These are phyloP conservation scores for Actinia equina DNA, from an alignment of 64 coral and sea anemone species.

Conservation along the genomic window DNA sequence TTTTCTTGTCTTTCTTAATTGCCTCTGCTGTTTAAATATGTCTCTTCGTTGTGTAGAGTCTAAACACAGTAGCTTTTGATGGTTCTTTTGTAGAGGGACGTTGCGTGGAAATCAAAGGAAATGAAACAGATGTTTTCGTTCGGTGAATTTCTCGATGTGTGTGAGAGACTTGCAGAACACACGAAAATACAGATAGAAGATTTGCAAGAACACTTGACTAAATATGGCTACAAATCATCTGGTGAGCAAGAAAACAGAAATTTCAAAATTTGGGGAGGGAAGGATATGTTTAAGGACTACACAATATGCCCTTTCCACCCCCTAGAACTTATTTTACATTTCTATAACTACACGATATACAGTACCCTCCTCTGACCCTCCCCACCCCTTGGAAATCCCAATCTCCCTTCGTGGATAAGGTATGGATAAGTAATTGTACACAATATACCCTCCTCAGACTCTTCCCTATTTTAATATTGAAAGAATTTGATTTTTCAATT, in stretches of 20 bases:
- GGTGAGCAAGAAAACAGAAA: background rate
- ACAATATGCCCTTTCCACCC: too few relatives aligned
- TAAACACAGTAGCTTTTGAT: background rate
- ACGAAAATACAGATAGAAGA: slow-evolving; percentile 62
- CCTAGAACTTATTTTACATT: too few relatives aligned
- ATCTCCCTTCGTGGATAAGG: background rate
- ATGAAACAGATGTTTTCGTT: slow-evolving; percentile 26
- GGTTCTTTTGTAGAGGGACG: slow-evolving; percentile 44
- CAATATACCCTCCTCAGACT: background rate
- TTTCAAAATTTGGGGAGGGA: background rate
- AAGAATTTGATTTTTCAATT: background rate
- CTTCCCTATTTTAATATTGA: background rate
- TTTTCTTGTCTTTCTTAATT: too few relatives aligned
- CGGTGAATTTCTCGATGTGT: slow-evolving; percentile 41
- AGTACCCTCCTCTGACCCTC: too few relatives aligned
- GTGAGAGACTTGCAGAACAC: slow-evolving; percentile 43
- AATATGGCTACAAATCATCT: slow-evolving; percentile 59
- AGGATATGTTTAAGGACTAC: background rate
- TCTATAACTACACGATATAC: too few relatives aligned
- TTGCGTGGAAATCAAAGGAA: slow-evolving; percentile 18
- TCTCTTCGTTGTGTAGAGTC: background rate
- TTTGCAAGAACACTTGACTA: slow-evolving; percentile 58
- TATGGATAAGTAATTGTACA: background rate
- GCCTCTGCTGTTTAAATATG: too few relatives aligned
- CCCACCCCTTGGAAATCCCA: too few relatives aligned